Base-by-base conservation (phyloP, 2,888 invertebrate genomes). In the Hyles lineata region DNA sequence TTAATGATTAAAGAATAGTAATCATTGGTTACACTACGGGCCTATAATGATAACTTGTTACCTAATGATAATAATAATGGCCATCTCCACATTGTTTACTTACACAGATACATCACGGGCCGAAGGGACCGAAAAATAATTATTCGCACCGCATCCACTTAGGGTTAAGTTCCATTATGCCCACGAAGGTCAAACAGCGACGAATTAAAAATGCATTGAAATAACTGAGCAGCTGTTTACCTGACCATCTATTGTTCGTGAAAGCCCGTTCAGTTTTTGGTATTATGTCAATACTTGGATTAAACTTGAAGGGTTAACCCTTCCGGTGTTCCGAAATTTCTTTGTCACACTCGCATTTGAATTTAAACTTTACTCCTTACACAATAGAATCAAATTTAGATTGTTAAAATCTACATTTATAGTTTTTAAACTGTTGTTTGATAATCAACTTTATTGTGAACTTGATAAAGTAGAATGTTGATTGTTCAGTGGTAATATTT, bases 201-300 rank as follows among this genome's bases (percentile, higher is more conserved):
- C 70, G 61, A 75, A 76, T 74, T 74, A 67, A 78, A 79, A 76
- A 76, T 79, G 76, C 78, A 81, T 81, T 79, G 73, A 83, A 74
- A 80, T 76, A 75, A 71, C 50, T 77, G 59, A 67, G 84, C 91
- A 91, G 87, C 89, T 91, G 91, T 79, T 81, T 88, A 88, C 89
- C 89, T 90, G 89, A 84, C 82, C 83, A 79, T 62, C 78, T 74
- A 76, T 74, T 74, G 74, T 74, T 69, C 63, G 55, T 60, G 43
- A 63, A 60, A 67, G 72, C 63, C 61, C 73, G 67, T 60, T 69
- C 74, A 73, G 70, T 76, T 76, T 79, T 79, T 77, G 75, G 75
- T 74, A 75, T 69, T 71, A 73, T 76, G 80, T 77, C 77, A 79
- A 78, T 79, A 76, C 60, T 67, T 69, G 61, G 71, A 61, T 72